Base-by-base conservation (phyloP, 2,888 invertebrate species). In the Lasioglossum calceatum region DNA sequence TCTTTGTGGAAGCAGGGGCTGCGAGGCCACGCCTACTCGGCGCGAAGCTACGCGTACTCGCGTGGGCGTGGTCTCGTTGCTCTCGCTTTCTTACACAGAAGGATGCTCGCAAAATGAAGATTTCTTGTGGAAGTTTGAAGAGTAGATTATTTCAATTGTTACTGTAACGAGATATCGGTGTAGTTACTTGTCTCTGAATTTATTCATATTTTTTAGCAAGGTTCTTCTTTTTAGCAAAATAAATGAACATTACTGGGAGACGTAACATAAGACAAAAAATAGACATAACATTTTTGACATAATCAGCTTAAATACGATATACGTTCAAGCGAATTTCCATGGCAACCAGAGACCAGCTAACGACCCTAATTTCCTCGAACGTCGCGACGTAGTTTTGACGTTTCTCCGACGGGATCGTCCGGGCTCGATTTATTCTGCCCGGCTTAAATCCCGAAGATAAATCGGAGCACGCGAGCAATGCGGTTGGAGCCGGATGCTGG, bases 331-430 rank as follows among this genome's bases (percentile, higher is more conserved):
- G 58, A n/a, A 71, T 83, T 44, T 64, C 50, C 7, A 58, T n/a
- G 44, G 71, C 61, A 78, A 83, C 67, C 61, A 71, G 74, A 67
- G 75, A 61, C 44, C 79, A 50, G 36, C 70, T 64, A 73, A 81
- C 80, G 77, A 86, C 54, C 81, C 77, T 80, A 84, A 86, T 84
- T 84, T 77, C 71, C 73, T 75, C 75, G 50, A 27, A 58, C n/a
- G 4, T 44, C 50, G 39, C 42, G 70, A n/a, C 75, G 72, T 19
- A 47, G 71, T 50, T 75, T 77, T 70, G 64, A 54, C 83, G 61
- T 77, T 84, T 78, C 80, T 70, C 74, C 72, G 39, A 23, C 23
- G 36, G 23, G 44, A 14, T 67, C 42, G 44, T n/a, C 54, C 54
- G 64, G 50, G 70, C 0, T 58, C 67, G 73, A 79, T 80, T 83